Conservation (phyloP, 1,140 invertebrate species). For the Drosophila bocqueti region DNA sequence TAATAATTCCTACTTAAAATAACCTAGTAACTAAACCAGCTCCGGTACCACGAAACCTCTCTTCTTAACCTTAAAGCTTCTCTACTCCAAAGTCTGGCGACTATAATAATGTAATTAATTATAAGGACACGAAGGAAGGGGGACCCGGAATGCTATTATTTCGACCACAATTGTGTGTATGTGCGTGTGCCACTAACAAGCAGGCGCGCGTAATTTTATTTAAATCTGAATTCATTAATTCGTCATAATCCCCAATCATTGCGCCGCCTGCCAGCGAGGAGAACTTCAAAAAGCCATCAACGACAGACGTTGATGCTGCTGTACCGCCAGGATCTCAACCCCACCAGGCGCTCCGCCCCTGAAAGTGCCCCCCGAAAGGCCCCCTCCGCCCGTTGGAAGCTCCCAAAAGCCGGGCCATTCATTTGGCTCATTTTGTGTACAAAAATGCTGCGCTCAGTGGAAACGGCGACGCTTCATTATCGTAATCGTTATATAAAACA, state of each 20-base stretch:
- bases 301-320: slow-evolving; percentile 68
- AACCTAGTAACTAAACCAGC: not conserved
- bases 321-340: slow-evolving; percentile 18
- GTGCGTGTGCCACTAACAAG: slow-evolving; percentile 69
- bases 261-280: slow-evolving; percentile 57
- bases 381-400: not conserved
- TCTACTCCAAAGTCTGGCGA: not conserved
- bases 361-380: not conserved
- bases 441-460: slow-evolving; percentile 80
- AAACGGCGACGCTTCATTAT: slow-evolving; percentile 80
- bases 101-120: slow-evolving; percentile 22
- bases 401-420: slow-evolving; percentile 60
- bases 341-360: not conserved
- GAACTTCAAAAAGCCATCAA: slow-evolving; percentile 84
- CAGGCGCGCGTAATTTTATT: slow-evolving; percentile 81
- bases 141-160: slow-evolving; percentile 18
- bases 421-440: slow-evolving; percentile 81
- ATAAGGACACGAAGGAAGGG: not conserved
- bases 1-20: not conserved
- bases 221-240: slow-evolving; percentile 85
- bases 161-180: slow-evolving; percentile 33
- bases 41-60: not conserved
- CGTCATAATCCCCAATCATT: slow-evolving; percentile 84
- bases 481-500: slow-evolving; percentile 83
- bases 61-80: not conserved